Evolutionary conservation across 2,113 vertebrate species (phyloP), one percentile per base, ranked within the genome.

Genomic region (Anser cygnoides): DNA sequence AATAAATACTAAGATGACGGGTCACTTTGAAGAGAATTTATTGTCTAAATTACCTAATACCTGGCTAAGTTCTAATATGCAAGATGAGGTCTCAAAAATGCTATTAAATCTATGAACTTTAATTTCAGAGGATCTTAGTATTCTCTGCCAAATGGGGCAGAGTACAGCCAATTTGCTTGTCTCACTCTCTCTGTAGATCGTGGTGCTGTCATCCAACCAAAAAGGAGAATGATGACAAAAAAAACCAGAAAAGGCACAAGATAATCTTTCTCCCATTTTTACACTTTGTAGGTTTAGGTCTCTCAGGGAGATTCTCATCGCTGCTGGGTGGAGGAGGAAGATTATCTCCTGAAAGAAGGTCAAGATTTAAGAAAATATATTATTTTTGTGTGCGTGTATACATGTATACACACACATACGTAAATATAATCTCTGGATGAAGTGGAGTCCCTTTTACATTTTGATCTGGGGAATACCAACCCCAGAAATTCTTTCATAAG

Each of bases 11-110:
- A 72, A 95, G 96, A 95, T 95, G 96, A 97, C 94, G 72, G 97
- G 97, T 98, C 97, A 97, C 96, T 98, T 97, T 96, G 96, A 97
- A 97, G 95, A 97, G 66, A 96, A 98, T 98, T 97, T 98, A 98
- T 95, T 97, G 91, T 90, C 93, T 83, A 95, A 97, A 98, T 98
- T 97, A 98, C 96, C 96, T 97, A 98, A 98, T 98, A 98, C 97
- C 97, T 98, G 96, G 97, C 95, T 87, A 97, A 96, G 88, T 95
- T 97, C 80, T 98, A 97, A 97, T 97, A 97, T 93, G 97, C 93
- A 95, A 89, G 93, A 97, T 89, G 96, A 97, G 93, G 96, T 97
- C 96, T 96, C 93, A 95, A 93, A 80, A 97, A 71, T 57, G 90
- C 95, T 92, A 93, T 98, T 97, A 97, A 97, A 97, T 96, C 91